Evolutionary conservation across 1,140 invertebrate species (phyloP), one percentile per base, ranked within the genome.

Genomic region (Manduca sexta): DNA sequence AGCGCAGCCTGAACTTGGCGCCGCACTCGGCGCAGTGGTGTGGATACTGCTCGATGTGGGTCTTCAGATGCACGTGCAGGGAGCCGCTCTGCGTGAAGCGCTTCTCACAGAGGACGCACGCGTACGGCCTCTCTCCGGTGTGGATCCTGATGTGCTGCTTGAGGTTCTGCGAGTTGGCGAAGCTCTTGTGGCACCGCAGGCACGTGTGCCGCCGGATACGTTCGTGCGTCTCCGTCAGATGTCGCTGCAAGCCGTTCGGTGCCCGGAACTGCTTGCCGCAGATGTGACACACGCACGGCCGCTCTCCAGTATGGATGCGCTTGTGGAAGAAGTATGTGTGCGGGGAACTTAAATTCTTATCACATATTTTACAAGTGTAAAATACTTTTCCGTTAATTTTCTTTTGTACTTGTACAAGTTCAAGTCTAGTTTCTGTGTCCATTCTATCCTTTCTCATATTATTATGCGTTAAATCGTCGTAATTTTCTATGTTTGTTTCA

Each of bases 241-340:
- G 92, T 11, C 90, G 77, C 3, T 86, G 85, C 12, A 92, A 69
- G 4, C 90, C 90, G 64, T 89, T 86, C 2, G 88, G 88, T 11
- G 91, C 88, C 13, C 90, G 82, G 71, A 94, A 95, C 47, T 90
- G 89, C 67, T 93, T 93, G 0, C 92, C 92, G 66, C 93, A 94
- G 1, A 92, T 72, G 50, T 91, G 88, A 63, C 93, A 95, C 17
- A 90, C 89, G 64, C 89, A 93, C 1, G 91, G 91, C 48, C 92
- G 88, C 68, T 94, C 92, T 10, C 92, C 92, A 1, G 91, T 92
- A 73, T 93, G 92, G 18, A 91, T 91, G 2, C 89, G 81, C 54
- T 86, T 81, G 52, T 92, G 91, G 72, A 86, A 89, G 11, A 88
- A 63, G 61, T 89, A 91, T 0, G 89, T 90, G 47, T 90, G 89